Evolutionary conservation across 1,140 invertebrate species (phyloP).

Genomic region (Euura saliciscinereae): DNA sequence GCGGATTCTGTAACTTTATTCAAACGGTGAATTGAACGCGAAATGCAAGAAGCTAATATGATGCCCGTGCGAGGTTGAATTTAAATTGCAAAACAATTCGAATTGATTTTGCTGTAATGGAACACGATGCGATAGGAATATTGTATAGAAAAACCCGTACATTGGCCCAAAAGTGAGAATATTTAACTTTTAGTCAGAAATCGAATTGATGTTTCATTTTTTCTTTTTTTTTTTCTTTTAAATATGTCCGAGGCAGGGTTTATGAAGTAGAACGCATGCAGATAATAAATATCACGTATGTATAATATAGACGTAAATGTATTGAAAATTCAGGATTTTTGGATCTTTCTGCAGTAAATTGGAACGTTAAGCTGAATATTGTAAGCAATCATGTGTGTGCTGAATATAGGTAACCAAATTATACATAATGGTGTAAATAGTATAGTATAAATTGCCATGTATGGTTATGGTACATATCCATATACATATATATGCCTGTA

Average conservation of each 20-base stretch:
- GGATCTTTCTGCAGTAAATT: slow-evolving; percentile 16
- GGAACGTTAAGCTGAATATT: slow-evolving; percentile 41
- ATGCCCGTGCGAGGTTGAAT: not conserved
- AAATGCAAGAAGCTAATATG: not conserved
- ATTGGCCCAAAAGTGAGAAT: slow-evolving; percentile 8
- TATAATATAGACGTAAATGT: not conserved
- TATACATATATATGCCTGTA: not conserved
- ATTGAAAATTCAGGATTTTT: not conserved
- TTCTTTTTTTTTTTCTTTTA: not conserved
- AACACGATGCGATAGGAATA: not conserved
- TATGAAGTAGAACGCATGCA: slow-evolving; percentile 10
- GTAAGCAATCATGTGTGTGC: slow-evolving; percentile 38
- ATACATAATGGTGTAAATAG: slow-evolving; percentile 13
- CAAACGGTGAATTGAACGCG: not conserved
- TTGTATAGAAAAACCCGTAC: slow-evolving; percentile 1
- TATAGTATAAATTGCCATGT: slow-evolving; percentile 16
- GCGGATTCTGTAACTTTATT: not conserved
- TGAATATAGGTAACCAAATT: slow-evolving; percentile 23
- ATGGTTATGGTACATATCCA: slow-evolving; percentile 8
- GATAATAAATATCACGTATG: not conserved
- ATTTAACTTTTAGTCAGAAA: not conserved
- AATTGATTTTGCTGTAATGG: not conserved
- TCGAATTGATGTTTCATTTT: not conserved
- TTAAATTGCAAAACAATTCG: slow-evolving; percentile 2
- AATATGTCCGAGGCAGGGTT: not conserved